Conservation (phyloP, 2,797 vertebrate genomes). For the Catharus ustulatus region DNA sequence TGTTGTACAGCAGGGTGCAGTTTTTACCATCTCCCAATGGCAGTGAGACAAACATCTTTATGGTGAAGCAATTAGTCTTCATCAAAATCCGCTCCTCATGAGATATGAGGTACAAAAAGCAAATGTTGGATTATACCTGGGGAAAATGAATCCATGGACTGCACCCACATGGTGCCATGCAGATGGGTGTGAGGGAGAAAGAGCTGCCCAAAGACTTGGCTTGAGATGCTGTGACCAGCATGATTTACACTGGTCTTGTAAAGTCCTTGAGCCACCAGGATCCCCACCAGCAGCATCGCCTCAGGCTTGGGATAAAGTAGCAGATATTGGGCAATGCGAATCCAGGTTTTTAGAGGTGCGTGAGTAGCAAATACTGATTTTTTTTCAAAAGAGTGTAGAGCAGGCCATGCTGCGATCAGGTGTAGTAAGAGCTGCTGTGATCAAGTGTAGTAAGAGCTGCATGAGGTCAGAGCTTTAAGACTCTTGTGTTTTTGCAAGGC, state of each 20-base stretch:
- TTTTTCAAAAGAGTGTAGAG: neutral
- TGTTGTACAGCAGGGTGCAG: neutral
- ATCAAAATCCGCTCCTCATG: neutral
- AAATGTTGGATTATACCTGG: neutral
- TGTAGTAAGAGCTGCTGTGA: too few relatives aligned
- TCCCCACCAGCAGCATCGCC: fast-evolving
- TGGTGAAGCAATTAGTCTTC: neutral
- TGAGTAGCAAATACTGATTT: neutral
- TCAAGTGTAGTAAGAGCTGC: too few relatives aligned
- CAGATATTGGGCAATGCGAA: neutral
- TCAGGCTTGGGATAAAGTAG: neutral
- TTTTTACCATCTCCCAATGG: neutral
- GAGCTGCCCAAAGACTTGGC: neutral
- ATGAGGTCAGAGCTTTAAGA: neutral
- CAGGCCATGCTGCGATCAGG: fast-evolving
- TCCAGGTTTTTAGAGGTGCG: neutral
- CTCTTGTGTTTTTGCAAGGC: neutral
- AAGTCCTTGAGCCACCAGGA: fast-evolving
- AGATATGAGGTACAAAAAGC: neutral
- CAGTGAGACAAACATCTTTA: neutral
- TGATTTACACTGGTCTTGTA: fast-evolving
- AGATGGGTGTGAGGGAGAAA: neutral
- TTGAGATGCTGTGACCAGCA: neutral
- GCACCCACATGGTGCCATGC: neutral
- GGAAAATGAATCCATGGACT: neutral